Percentiles rank a stretch among this genome's conserved stretches.
Evolutionary conservation across 2,797 vertebrate species (phyloP).

Genomic region (Mormyrus hasselquistii): DNA sequence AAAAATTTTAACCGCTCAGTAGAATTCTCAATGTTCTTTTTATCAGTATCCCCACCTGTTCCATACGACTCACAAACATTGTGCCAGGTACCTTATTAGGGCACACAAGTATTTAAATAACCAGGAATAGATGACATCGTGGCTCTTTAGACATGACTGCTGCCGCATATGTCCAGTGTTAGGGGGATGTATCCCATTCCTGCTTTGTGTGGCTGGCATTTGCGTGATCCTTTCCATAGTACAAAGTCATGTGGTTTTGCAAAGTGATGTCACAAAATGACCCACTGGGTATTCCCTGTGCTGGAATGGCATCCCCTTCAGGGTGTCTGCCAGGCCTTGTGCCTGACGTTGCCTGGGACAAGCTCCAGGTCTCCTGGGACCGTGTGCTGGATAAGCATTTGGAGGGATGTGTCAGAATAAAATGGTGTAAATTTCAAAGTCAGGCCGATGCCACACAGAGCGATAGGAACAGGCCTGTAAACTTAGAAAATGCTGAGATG

Average conservation of each 20-base stretch:
- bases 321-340: not conserved
- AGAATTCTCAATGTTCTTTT: not conserved
- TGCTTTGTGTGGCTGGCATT: not conserved
- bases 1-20: not conserved
- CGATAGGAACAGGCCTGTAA: not conserved
- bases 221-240: not conserved
- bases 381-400: not conserved
- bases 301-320: not conserved
- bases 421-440: not conserved
- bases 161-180: not conserved
- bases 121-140: not conserved
- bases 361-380: not conserved
- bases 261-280: not conserved
- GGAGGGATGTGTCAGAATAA: not conserved
- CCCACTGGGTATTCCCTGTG: not conserved
- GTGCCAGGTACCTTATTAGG: not conserved
- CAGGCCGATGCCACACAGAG: not conserved
- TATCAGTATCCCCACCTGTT: not conserved
- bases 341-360: not conserved
- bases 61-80: not conserved
- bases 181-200: not conserved
- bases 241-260: not conserved
- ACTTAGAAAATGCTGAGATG: not conserved
- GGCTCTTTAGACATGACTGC: not conserved
- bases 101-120: not conserved